Conservation (phyloP, 1,140 invertebrate genomes). For the Ruditapes philippinarum region DNA sequence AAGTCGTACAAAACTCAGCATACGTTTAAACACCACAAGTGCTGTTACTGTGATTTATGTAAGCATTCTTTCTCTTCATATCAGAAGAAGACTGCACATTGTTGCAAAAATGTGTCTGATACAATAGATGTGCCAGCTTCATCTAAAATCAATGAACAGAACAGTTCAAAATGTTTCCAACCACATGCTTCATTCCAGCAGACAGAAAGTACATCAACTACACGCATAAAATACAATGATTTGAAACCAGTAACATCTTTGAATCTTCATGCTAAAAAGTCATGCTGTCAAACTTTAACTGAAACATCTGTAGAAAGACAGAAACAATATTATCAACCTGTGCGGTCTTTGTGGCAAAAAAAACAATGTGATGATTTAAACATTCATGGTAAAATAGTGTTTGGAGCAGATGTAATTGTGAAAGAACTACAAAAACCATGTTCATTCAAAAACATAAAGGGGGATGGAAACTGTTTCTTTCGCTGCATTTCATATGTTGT, state of each 20-base stretch:
- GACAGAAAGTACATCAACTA: no score
- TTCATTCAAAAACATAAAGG: neutral
- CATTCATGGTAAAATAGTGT: neutral
- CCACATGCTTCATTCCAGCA: no score
- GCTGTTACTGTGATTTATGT: neutral
- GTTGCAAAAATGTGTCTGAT: neutral
- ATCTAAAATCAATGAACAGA: no score
- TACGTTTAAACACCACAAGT: neutral
- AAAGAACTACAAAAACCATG: neutral
- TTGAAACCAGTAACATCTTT: no score
- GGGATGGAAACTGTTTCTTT: constrained; percentile 13
- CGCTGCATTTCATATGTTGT: neutral
- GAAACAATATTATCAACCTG: neutral
- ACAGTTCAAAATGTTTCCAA: no score
- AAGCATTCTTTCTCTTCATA: neutral
- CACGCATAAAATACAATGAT: no score
- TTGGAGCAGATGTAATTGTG: neutral
- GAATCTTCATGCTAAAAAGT: no score
- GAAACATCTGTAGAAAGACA: neutral
- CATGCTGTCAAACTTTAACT: neutral
- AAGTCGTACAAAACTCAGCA: neutral
- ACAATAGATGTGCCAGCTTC: no score
- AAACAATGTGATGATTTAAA: neutral
- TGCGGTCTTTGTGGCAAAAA: neutral
- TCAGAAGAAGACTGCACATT: neutral